Evolutionary conservation across 2,113 vertebrate species (phyloP).

Genomic region (Semnopithecus entellus): DNA sequence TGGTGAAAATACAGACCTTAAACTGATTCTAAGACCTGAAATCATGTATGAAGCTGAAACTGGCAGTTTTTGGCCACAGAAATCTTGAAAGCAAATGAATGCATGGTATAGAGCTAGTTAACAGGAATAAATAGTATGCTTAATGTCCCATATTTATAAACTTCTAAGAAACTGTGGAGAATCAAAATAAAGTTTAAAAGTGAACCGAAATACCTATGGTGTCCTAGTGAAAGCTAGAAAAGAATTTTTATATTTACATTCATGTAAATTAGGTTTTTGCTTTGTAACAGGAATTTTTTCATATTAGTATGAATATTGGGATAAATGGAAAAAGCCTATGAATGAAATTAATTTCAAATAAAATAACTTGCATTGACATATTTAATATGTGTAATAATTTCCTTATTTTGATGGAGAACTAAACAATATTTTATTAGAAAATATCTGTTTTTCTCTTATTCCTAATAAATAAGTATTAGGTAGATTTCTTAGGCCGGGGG

Average conservation of each 20-base stretch:
- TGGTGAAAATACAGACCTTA: not conserved
- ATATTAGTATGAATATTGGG: not conserved
- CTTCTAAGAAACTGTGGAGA: not conserved
- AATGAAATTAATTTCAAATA: not conserved
- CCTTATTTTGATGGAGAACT: conserved; percentile 17
- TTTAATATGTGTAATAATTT: not conserved
- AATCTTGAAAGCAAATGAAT: not conserved
- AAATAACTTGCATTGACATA: not conserved
- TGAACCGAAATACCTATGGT: not conserved
- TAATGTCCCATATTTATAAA: not conserved
- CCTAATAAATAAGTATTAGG: not conserved
- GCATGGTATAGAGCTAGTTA: not conserved
- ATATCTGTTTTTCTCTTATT: not conserved
- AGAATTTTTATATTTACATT: not conserved
- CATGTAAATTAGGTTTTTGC: not conserved
- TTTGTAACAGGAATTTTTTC: not conserved
- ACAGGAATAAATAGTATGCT: not conserved
- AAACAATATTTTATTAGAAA: not conserved
- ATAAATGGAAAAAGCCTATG: not conserved
- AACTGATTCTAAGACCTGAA: not conserved
- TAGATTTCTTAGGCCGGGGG: not conserved
- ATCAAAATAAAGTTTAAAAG: conserved; percentile 13
- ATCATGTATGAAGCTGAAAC: not conserved
- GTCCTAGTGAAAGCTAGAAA: not conserved
- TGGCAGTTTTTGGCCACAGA: not conserved